Percentiles rank a stretch among this genome's conserved stretches.
Evolutionary conservation across 2,888 invertebrate genomes (phyloP).

Genomic region (Dusona sp.): DNA sequence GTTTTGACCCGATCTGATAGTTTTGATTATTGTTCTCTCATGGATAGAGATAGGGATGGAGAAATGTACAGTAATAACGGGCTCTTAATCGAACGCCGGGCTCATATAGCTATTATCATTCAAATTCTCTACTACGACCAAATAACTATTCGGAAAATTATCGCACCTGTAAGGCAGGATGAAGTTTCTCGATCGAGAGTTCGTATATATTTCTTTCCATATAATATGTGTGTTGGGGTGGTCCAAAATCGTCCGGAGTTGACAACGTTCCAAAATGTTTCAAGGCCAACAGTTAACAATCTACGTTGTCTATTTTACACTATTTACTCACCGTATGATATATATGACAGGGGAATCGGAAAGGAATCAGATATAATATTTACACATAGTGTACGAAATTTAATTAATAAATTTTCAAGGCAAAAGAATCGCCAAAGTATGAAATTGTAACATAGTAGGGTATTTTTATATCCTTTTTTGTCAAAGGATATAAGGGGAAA

Average conservation of each 20-base stretch:
- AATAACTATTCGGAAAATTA: conserved; percentile 56
- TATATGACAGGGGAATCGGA: too few relatives aligned
- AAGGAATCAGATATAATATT: too few relatives aligned
- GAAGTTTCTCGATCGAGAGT: not conserved
- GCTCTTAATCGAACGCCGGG: not conserved
- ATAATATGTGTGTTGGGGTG: not conserved
- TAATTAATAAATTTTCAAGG: too few relatives aligned
- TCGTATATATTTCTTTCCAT: not conserved
- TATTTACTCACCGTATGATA: not conserved
- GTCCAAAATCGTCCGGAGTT: not conserved
- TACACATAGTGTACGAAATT: too few relatives aligned
- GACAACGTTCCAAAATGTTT: not conserved
- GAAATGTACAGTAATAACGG: not conserved
- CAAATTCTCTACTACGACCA: conserved; percentile 47
- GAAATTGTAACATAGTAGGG: too few relatives aligned
- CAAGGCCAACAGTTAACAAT: not conserved
- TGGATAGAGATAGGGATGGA: not conserved
- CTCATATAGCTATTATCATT: conserved; percentile 39
- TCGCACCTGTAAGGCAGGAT: not conserved
- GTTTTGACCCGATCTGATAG: conserved; percentile 4
- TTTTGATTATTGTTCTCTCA: not conserved
- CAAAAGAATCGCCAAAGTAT: too few relatives aligned
- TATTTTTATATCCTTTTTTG: too few relatives aligned
- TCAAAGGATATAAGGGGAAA: too few relatives aligned
- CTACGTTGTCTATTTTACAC: not conserved